Base-by-base conservation (phyloP, 2,113 vertebrate genomes). In the Syrrhaptes paradoxus region DNA sequence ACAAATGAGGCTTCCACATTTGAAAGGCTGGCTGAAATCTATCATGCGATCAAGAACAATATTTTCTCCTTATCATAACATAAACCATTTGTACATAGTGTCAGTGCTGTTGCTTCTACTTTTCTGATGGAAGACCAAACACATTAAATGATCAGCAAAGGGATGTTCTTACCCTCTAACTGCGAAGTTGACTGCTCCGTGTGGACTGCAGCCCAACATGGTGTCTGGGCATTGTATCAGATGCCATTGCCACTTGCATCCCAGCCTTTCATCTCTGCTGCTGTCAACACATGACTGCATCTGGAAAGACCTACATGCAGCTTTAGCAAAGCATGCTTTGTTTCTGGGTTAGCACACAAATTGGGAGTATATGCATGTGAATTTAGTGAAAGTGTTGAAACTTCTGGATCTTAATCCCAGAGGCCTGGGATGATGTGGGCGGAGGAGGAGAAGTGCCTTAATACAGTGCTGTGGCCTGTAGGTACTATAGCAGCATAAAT, bases 141-240 rank as follows among this genome's bases (percentile, higher is more conserved):
- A 0, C 14, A 3, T 31, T 29, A 49, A 78, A 45, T 20, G 41
- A 36, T 31, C 48, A 77, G 43, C 34, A 78, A 34, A 65, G 34
- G 0, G 0, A 11, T 18, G 28, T 63, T 74, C 29, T 68, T 49
- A 4, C 8, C 46, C 43, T 70, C 36, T 58, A 22, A 1, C 28
- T 63, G 45, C 49, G 2, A 7, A 66, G 36, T 31, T 86, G 63
- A 49, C n/a, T 19, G 66, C 31, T 90, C 29, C 55, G 26, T 16
- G 12, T 10, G 36, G 41, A 5, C 28, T 5, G 14, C 38, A 24
- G 58, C 80, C 36, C 70, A 9, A 6, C 1, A 0, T 2, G 6
- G n/a, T 62, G 36, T 62, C 51, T n/a, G 19, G 32, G 34, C 12
- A 2, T 16, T 28, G 48, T 48, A 24, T 65, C 58, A 5, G 11